Evolutionary conservation across 2,113 vertebrate species (phyloP).

Genomic region (Ceyx cyanopectus): DNA sequence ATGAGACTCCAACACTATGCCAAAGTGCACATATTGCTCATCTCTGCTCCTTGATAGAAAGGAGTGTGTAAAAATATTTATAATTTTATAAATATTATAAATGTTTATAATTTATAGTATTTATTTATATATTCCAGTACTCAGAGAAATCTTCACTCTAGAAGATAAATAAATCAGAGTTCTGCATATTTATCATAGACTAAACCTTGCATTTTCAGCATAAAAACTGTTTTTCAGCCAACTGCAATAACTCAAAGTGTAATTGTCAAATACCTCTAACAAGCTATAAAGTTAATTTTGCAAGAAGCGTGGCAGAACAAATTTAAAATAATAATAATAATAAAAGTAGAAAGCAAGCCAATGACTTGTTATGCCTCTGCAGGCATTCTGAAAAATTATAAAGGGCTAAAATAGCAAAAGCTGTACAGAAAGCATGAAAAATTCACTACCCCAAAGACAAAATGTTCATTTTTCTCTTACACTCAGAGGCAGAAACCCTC

Average conservation of each 20-base stretch:
- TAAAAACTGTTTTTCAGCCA: not conserved
- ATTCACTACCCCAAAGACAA: not conserved
- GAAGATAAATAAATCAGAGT: not conserved
- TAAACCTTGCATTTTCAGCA: not conserved
- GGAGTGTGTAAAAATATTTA: not conserved
- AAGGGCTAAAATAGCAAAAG: not conserved
- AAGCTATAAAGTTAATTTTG: not conserved
- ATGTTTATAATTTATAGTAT: too few species aligned
- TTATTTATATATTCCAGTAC: not conserved
- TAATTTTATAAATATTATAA: not conserved
- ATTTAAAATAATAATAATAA: not conserved
- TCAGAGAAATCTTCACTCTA: not conserved
- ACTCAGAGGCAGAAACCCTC: not conserved
- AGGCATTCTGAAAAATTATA: not conserved
- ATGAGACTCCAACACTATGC: not conserved
- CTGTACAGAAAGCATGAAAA: not conserved
- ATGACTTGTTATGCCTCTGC: not conserved
- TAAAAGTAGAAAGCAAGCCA: not conserved
- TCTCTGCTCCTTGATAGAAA: not conserved
- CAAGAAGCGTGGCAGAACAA: not conserved
- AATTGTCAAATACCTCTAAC: not conserved
- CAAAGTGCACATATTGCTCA: not conserved
- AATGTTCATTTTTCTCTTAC: not conserved
- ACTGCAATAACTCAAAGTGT: not conserved
- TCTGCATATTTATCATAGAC: not conserved